Conservation (phyloP, 2,888 invertebrate genomes). For the Acleris holmiana region DNA sequence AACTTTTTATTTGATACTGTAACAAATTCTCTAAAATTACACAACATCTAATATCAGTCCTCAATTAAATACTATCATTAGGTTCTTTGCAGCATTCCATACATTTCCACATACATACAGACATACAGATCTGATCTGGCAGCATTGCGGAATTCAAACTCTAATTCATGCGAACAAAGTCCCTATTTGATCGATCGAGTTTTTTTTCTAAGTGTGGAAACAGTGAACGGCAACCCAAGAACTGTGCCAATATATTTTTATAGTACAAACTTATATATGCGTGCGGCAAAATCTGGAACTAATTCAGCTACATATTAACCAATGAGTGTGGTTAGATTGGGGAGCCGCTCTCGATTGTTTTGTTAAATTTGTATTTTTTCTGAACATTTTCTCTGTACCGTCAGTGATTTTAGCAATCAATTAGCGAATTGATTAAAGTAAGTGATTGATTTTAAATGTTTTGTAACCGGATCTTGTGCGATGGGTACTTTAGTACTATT, state of each 20-base stretch:
- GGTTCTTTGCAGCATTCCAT: slow-evolving; percentile 33
- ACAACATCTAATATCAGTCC: slow-evolving; percentile 20
- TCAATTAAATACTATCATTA: slow-evolving; percentile 32
- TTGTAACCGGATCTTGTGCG: slow-evolving; percentile 23
- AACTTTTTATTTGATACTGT: neutral
- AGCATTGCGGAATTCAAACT: slow-evolving; percentile 13
- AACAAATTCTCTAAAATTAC: slow-evolving; percentile 22
- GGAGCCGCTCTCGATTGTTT: neutral
- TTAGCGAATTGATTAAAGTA: slow-evolving; percentile 17
- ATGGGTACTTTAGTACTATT: neutral
- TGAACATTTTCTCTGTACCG: slow-evolving; percentile 1
- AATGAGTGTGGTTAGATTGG: neutral
- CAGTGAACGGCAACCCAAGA: slow-evolving; percentile 25
- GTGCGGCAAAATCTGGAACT: slow-evolving; percentile 7
- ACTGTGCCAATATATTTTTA: slow-evolving; percentile 28
- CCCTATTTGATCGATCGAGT: slow-evolving; percentile 26
- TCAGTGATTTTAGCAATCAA: slow-evolving; percentile 5
- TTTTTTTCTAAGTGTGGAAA: slow-evolving; percentile 33
- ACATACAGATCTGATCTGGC: neutral
- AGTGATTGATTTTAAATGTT: slow-evolving; percentile 21
- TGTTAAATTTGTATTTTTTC: slow-evolving; percentile 23
- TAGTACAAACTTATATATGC: slow-evolving; percentile 21
- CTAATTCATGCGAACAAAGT: slow-evolving; percentile 17
- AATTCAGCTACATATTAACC: neutral
- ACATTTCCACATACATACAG: slow-evolving; percentile 18